These are phyloP conservation scores for Perizoma flavofasciatum DNA, from an alignment of 2,888 invertebrate species.

Conservation along the genomic window DNA sequence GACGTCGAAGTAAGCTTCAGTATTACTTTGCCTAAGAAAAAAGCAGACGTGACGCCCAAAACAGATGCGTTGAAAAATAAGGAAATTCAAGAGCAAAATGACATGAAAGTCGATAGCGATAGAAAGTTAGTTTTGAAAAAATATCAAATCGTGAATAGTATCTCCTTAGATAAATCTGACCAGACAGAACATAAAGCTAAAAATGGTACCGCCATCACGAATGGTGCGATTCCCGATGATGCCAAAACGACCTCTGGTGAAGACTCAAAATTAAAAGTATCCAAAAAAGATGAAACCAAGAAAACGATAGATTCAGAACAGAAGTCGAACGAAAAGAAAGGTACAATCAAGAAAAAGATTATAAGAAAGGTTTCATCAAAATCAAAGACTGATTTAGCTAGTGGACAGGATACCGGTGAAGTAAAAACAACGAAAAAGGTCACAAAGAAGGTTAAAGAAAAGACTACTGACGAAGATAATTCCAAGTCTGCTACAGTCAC, in stretches of 20 bases:
- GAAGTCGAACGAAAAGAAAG: constrained; percentile 62
- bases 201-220: constrained; percentile 52
- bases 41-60: constrained; percentile 48
- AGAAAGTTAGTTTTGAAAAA: constrained; percentile 64
- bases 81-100: constrained; percentile 42
- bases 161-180: constrained; percentile 49
- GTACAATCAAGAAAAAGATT: constrained; percentile 74
- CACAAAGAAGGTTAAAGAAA: constrained; percentile 73
- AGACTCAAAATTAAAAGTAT: constrained; percentile 52
- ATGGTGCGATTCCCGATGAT: constrained; percentile 52
- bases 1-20: constrained; percentile 78
- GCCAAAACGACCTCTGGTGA: constrained; percentile 47
- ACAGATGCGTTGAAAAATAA: constrained; percentile 46
- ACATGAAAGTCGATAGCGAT: constrained; percentile 40
- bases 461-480: constrained; percentile 60
- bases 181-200: constrained; percentile 48
- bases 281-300: constrained; percentile 56
- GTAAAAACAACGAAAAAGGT: constrained; percentile 68
- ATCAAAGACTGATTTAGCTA: constrained; percentile 69
- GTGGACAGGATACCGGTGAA: constrained; percentile 57
- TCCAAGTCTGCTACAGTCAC: constrained; percentile 58
- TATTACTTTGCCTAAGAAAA: constrained; percentile 72
- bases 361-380: constrained; percentile 76
- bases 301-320: constrained; percentile 56
- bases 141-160: constrained; percentile 59